phyloP scores from a whole-genome alignment of 2,113 vertebrate genomes.

The Acanthochromis polyacanthus region DNA sequence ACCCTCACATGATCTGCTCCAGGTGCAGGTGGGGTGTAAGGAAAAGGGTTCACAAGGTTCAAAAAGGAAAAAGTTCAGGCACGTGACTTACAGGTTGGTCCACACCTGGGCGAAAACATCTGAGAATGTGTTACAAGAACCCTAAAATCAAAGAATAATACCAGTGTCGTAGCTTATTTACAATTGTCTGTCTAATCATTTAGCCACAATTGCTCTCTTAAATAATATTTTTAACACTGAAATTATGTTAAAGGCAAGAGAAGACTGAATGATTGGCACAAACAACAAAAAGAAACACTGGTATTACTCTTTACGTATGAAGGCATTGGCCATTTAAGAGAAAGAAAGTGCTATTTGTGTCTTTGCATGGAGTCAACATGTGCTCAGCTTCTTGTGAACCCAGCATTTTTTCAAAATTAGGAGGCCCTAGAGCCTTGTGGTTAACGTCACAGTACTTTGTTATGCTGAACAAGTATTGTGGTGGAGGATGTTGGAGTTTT shows the following conservation, averaged over 20 bases:
- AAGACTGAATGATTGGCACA: conserved; percentile 40
- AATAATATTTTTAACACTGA: background rate
- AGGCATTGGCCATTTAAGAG: conserved; percentile 38
- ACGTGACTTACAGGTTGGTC: conserved; percentile 35
- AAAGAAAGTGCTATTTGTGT: conserved; percentile 58
- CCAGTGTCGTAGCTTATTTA: conserved; percentile 59
- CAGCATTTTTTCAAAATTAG: background rate
- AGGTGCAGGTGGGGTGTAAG: conserved; percentile 1
- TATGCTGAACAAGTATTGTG: conserved; percentile 16
- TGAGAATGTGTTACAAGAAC: conserved; percentile 22
- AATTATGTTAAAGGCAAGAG: conserved; percentile 14
- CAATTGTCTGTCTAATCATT: conserved; percentile 1
- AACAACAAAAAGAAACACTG: conserved; percentile 6
- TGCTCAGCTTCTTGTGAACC: background rate
- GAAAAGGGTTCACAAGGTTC: background rate
- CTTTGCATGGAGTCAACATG: conserved; percentile 4
- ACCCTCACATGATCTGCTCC: background rate
- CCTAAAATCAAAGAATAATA: conserved; percentile 39
- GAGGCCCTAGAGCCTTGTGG: background rate
- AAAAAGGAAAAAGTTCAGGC: conserved; percentile 52
- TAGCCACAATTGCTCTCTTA: background rate
- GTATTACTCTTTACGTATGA: conserved; percentile 31
- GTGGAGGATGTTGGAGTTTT: conserved; percentile 19
- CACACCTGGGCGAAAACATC: conserved; percentile 20
- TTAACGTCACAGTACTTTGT: conserved; percentile 19